Base-by-base conservation (phyloP, 1,140 invertebrate genomes). In the Sitodiplosis mosellana region DNA sequence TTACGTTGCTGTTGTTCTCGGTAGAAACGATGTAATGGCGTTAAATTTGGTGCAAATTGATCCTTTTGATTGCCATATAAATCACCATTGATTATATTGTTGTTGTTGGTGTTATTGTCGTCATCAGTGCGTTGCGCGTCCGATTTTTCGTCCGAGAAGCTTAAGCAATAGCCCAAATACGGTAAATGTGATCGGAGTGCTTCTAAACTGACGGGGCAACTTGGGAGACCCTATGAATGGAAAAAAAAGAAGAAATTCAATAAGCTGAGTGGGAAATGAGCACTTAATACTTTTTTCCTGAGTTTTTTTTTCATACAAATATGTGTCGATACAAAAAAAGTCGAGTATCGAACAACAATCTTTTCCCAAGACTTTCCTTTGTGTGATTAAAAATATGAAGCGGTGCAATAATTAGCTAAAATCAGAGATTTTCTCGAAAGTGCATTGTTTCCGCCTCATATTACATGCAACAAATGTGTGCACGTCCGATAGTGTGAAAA, bases 1-100 rank as follows among this genome's bases (percentile, higher is more conserved):
- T 59, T 61, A 47, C 62, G 57, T 44, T 27, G 27, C 10, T 27
- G 27, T 27, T 27, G 27, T 27, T 64, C 61, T 12, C 59, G 47
- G 46, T 64, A 64, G 54, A 63, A 61, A 34, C 59, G 60, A 46
- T 64, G 61, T 8, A 64, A 51, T 17, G 61, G 61, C 18, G 61
- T 64, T 42, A 20, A 19, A 42, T 42, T 20, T 33, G 43, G 10
- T 27, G 22, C 12, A 11, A 17, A n/a, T 12, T 38, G 12, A 38
- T 27, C 22, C 10, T 22, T 27, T 27, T 33, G 21, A 15, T n/a
- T 33, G 17, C 18, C 18, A 33, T 33, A 14, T 27, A 45, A 33
- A 33, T 27, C 21, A 33, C 22, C 15, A 21, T 7, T 8, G 43
- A 63, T 63, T 44, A 59, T 59, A 2, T 59, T 55, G 37, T 63